Evolutionary conservation across 1,140 invertebrate genomes (phyloP).

Genomic region (Rhizoglyphus robini): DNA sequence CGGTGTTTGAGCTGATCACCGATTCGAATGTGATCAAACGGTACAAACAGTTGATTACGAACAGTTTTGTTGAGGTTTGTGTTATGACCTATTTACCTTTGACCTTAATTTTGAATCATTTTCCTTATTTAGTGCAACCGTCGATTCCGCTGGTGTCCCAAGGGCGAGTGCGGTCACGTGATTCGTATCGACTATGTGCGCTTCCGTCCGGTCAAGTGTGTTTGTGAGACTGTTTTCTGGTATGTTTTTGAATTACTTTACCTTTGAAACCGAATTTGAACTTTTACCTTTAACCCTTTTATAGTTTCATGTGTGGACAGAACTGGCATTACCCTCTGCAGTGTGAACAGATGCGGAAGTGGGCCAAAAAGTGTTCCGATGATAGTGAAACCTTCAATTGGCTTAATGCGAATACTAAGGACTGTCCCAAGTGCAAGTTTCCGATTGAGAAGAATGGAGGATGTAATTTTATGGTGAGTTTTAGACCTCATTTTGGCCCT

Average conservation of each 20-base stretch:
- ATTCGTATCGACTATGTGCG: conserved; percentile 57
- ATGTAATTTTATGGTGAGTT: conserved; percentile 62
- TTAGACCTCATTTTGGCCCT: conserved; percentile 22
- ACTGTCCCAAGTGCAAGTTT: conserved; percentile 54
- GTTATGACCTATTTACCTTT: no score
- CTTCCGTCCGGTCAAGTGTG: conserved; percentile 6
- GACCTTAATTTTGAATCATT: no score
- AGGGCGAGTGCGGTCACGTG: conserved; percentile 88
- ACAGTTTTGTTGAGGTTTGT: conserved; percentile 72
- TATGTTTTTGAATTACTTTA: neutral
- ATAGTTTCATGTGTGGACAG: conserved; percentile 81
- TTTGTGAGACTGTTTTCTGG: conserved; percentile 67
- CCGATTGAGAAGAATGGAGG: conserved; percentile 63
- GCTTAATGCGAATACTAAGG: conserved; percentile 60
- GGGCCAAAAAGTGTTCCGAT: conserved; percentile 97
- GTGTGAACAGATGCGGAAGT: conserved; percentile 86
- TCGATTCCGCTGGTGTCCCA: conserved; percentile 90
- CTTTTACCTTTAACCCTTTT: conserved; percentile 82
- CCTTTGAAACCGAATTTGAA: conserved; percentile 38
- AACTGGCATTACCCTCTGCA: conserved; percentile 96
- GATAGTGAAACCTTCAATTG: conserved; percentile 99
- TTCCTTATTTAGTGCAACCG: conserved; percentile 76
- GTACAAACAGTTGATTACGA: conserved; percentile 94
- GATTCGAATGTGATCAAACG: conserved; percentile 60
- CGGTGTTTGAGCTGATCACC: conserved; percentile 41